Evolutionary conservation across 2,113 vertebrate species (phyloP), one percentile per base, ranked within the genome.

Genomic region (Oryzias melastigma): DNA sequence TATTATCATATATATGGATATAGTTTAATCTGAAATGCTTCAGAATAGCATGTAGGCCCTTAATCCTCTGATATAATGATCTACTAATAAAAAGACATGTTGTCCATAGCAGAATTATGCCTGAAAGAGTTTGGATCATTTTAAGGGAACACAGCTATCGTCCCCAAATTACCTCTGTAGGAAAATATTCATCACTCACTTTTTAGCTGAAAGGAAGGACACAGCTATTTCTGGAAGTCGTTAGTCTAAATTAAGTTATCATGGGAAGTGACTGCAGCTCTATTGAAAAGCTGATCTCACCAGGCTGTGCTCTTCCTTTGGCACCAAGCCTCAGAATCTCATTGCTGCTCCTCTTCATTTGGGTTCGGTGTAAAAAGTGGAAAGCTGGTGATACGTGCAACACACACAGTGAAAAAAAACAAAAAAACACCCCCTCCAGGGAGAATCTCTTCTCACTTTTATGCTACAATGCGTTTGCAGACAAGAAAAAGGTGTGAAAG

Each of bases 201-300:
- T 71, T 72, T 67, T 17, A 57, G 29, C 24, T 53, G 59, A 56
- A 71, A 52, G 59, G 69, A 62, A 77, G 81, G 67, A 79, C 71
- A 65, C 42, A 14, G 57, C 65, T 75, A 63, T 77, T 80, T 52
- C 35, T 52, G 58, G 63, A 68, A 18, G 27, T 67, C 66, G 71
- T 82, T 54, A 27, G n/a, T 78, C 71, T 74, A 20, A 46, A 58
- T 69, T 29, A 67, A 46, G 17, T 19, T 44, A 35, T 68, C 14
- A 51, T 24, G 4, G 35, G 56, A 48, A 50, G 22, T 43, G 54
- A 13, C 67, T 57, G 56, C 22, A 49, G 25, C 46, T 46, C 25
- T 8, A 49, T 64, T 29, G 19, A 12, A 10, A 13, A 60, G 56
- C 44, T 61, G 41, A 5, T 41, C 41, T 51, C 20, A 45, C n/a